A percentile compares a stretch with the other conserved stretches of the same genome.
phyloP scores from a whole-genome alignment of 35 echinoderm and acorn worm genomes.

The Stichopus chloronotus region DNA sequence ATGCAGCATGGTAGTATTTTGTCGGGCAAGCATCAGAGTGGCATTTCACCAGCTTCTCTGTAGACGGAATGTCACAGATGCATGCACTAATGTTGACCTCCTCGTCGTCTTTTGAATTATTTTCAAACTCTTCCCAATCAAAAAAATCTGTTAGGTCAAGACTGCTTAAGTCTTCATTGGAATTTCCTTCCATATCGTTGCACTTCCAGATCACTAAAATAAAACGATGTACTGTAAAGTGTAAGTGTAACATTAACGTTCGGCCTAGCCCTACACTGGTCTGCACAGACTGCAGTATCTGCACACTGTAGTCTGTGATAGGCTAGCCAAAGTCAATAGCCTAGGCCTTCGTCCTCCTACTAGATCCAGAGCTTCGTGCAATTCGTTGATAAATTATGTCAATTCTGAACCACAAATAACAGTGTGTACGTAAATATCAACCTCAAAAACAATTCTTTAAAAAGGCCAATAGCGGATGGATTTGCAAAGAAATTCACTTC shows the following conservation, averaged over 20 bases:
- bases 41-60: neutral
- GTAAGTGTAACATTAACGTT: too few species aligned
- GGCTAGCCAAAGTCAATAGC: neutral
- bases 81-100: neutral
- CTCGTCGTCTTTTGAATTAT: neutral
- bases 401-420: neutral
- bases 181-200: neutral
- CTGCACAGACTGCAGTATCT: too few species aligned
- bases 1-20: neutral
- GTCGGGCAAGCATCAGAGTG: neutral
- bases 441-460: too few species aligned
- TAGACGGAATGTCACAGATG: conserved; percentile 13
- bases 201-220: neutral
- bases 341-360: neutral
- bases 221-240: too few species aligned
- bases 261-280: neutral
- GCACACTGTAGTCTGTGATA: neutral
- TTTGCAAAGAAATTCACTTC: neutral
- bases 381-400: neutral
- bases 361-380: neutral
- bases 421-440: neutral
- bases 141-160: neutral
- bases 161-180: neutral
- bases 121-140: conserved; percentile 1
- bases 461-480: too few species aligned